Conservation (phyloP, 1,140 invertebrate genomes). For the Philotrypesis tridentata region DNA sequence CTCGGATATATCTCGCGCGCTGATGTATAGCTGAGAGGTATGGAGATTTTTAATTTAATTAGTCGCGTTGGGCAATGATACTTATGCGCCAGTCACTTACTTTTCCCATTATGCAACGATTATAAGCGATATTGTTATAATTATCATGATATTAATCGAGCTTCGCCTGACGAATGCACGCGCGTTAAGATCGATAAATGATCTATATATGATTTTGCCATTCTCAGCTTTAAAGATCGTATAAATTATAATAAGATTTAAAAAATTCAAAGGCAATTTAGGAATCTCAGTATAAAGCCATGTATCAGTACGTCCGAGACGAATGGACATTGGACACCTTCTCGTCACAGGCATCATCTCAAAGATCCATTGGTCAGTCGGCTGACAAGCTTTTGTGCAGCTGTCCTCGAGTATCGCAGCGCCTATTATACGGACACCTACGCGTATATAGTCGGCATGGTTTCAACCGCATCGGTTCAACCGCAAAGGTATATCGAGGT, state of each 20-base stretch:
- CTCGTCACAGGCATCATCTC: not conserved
- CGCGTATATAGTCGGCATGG: constrained; percentile 43
- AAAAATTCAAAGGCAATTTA: no score
- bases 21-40: not conserved
- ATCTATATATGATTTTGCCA: no score
- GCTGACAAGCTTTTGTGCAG: not conserved
- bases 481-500: constrained; percentile 66
- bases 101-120: not conserved
- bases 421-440: not conserved
- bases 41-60: not conserved
- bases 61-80: not conserved
- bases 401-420: not conserved
- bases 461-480: no score
- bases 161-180: not conserved
- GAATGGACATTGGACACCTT: no score
- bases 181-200: no score
- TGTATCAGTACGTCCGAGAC: no score
- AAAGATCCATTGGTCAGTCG: not conserved
- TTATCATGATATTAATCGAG: no score
- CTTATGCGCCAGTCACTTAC: no score
- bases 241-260: no score
- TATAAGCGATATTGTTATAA: not conserved
- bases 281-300: no score
- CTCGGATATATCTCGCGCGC: not conserved
- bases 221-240: no score